These are phyloP conservation scores for Carabus problematicus DNA, from an alignment of 2,888 invertebrate species.

Conservation along the genomic window DNA sequence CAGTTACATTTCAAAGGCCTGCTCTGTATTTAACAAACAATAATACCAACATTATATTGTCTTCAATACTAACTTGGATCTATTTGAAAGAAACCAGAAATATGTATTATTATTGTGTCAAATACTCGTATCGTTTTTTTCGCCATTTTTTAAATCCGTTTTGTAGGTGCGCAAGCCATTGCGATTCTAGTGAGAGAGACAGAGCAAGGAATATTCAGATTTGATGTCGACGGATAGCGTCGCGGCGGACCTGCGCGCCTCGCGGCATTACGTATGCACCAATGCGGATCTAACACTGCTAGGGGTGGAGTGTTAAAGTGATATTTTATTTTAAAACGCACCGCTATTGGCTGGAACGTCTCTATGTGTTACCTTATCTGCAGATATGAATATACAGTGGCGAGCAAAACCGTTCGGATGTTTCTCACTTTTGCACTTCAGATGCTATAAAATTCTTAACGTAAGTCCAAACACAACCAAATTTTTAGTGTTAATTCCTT, in stretches of 20 bases:
- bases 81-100: no score
- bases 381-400: slow-evolving; percentile 32
- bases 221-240: slow-evolving; percentile 40
- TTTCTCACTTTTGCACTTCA: no score
- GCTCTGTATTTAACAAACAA: no score
- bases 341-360: slow-evolving; percentile 54
- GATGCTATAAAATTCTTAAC: no score
- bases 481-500: no score
- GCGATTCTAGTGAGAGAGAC: slow-evolving; percentile 25
- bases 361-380: slow-evolving; percentile 19
- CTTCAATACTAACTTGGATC: no score
- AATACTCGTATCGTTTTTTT: no score
- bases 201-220: slow-evolving; percentile 38
- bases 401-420: no score
- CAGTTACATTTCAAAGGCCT: no score
- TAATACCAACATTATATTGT: no score
- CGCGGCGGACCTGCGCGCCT: slow-evolving; percentile 55
- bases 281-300: slow-evolving; percentile 55
- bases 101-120: no score
- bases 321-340: slow-evolving; percentile 59
- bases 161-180: slow-evolving; percentile 34
- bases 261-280: slow-evolving; percentile 61
- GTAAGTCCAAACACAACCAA: no score
- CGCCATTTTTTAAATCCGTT: slow-evolving; percentile 19
- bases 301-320: slow-evolving; percentile 48